phyloP scores from a whole-genome alignment of 2,888 invertebrate species.

The Oscheius sp. region DNA sequence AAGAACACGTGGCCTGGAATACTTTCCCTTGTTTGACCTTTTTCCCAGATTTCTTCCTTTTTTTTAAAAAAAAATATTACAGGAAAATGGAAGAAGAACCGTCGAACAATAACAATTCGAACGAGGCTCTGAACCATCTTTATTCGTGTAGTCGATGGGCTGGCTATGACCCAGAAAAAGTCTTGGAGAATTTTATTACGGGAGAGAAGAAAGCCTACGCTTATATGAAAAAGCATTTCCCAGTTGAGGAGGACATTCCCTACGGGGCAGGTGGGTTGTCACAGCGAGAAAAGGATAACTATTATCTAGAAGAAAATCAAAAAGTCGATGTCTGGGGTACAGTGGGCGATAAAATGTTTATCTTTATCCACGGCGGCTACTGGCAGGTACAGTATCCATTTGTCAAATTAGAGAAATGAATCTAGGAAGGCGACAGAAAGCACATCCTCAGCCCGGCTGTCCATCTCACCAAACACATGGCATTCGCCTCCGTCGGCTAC shows the following conservation, averaged over 20 bases:
- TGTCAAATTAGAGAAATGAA: not conserved
- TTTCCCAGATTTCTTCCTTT: not conserved
- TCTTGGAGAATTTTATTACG: conserved; percentile 12
- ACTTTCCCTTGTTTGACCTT: not conserved
- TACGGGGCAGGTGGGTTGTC: conserved; percentile 17
- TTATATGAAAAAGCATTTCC: not conserved
- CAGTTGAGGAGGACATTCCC: conserved; percentile 14
- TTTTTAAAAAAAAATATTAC: not conserved
- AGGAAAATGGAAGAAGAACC: not conserved
- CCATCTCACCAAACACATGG: not conserved
- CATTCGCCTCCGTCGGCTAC: conserved; percentile 43
- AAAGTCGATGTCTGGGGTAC: conserved; percentile 49
- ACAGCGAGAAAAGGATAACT: not conserved
- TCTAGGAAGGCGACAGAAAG: conserved; percentile 35
- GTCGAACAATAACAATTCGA: conserved; percentile 16
- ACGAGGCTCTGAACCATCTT: conserved; percentile 24
- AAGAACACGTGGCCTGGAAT: conserved; percentile 8
- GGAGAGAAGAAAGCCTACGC: conserved; percentile 16
- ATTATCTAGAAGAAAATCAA: conserved; percentile 38
- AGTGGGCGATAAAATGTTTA: conserved; percentile 40
- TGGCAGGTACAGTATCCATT: conserved; percentile 39
- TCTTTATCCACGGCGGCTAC: conserved; percentile 53
- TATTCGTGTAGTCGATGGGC: conserved; percentile 36
- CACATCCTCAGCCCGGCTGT: conserved; percentile 15
- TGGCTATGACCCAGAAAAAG: conserved; percentile 26